Base-by-base conservation (phyloP, 2,888 invertebrate genomes). In the Pristionchus fissidentatus region DNA sequence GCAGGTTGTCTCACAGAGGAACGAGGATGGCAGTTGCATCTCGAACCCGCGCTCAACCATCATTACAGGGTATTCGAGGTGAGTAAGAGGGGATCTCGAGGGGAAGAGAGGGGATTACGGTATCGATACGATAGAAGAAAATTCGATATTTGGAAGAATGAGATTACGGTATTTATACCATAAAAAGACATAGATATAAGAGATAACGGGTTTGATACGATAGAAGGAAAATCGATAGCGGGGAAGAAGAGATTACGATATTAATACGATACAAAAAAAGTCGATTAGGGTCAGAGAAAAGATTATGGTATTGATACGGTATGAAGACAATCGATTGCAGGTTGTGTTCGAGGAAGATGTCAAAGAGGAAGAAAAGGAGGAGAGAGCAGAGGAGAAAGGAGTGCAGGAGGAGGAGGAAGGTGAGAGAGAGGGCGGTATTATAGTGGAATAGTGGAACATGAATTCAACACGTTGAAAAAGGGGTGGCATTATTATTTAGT, bases 51-150 rank as follows among this genome's bases (percentile, higher is more conserved):
- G 19, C 85, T 87, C 60, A 87, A 87, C 73, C 87, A 87, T 52
- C 86, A 87, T 73, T 87, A 86, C 79, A 77, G 85, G 46, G 87
- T 85, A 26, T 86, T 84, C 52, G 66, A 84, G 19, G 84, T 84
- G 38, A 43, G 43, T 26, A 29, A 15, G 43, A 43, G 5, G 3
- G 15, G 41, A 19, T 3, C 7, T 26, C 10, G 13, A 19, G 15
- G 1, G 41, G 38, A 2, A 70, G n/a, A 19, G 13, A 26, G 62
- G 2, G 0, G 46, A 43, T 73, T 15, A 43, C 73, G 26, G 43
- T 73, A 73, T 26, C 0, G 4, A 5, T 79, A 60, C 60, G 60
- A 32, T 60, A 32, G 26, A 22, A 29, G n/a, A n/a, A n/a, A n/a
- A n/a, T n/a, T 62, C 8, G 62, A 62, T 26, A 2, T 22, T 2